Base-by-base conservation (phyloP, 1,140 invertebrate species). In the Pomacea maculata region DNA sequence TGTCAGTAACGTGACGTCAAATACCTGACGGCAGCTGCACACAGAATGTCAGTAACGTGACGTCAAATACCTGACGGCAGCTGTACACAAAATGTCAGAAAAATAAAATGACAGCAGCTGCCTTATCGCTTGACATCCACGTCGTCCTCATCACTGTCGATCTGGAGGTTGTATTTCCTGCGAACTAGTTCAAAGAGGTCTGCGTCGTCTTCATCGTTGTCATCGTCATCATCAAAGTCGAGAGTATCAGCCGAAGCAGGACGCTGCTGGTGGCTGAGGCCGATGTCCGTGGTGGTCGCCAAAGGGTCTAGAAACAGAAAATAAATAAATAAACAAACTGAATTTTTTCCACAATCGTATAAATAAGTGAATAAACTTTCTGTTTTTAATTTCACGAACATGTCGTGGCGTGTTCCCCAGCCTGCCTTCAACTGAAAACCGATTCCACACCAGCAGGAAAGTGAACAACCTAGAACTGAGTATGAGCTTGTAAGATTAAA, bases 121-220 rank as follows among this genome's bases (percentile, higher is more conserved):
- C 57, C 11, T 61, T n/a, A 71, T 72, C 71, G 17, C 54, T 19
- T 29, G 25, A n/a, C 45, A 25, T 8, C 29, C 4, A 54, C 72
- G 74, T 21, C 64, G 5, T 83, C 80, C 15, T 74, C 81, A 54
- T 86, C 82, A 63, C 83, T 83, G 73, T 85, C 85, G 63, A 86
- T 77, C 71, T 83, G 80, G 57, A 86, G 67, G 71, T 84, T 83
- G 73, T 86, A 86, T 78, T 86, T 86, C 74, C 76, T 82, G 61
- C 84, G 80, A 14, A 84, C 83, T 73, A 82, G 71, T 77, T 86
- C 85, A 80, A 86, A 86, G 65, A 86, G 83, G 71, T 86, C 85
- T 54, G 84, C 82, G 75, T 83, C 80, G 71, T 84, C 84, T 68
- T 83, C 83, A 54, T 83, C 78, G 61, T 45, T 45, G 34, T 4